Percentiles rank a stretch among this genome's conserved stretches.
phyloP scores from a whole-genome alignment of 2,797 vertebrate species.

The Mormyrops boulengeri region DNA sequence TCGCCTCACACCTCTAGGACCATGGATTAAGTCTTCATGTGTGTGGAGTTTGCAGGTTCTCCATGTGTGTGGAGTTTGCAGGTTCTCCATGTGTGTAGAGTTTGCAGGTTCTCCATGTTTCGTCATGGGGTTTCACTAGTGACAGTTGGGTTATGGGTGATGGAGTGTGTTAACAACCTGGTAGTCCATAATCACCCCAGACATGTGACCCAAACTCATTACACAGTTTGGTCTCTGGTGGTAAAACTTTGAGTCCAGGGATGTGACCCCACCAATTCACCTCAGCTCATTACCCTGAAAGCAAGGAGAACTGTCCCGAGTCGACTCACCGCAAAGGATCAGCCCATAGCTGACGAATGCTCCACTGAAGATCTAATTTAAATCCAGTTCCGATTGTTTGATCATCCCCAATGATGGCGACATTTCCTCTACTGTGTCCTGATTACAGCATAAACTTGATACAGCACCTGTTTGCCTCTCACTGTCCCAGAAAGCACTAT shows the following conservation, averaged over 20 bases:
- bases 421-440: not conserved
- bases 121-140: not conserved
- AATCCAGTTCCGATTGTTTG: not conserved
- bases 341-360: not conserved
- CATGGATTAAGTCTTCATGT: not conserved
- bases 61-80: not conserved
- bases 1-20: not conserved
- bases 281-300: not conserved
- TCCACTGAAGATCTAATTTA: not conserved
- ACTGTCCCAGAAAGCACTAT: constrained; percentile 28
- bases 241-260: not conserved
- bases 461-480: constrained; percentile 17
- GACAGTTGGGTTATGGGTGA: not conserved
- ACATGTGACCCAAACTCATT: not conserved
- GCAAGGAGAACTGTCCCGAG: not conserved
- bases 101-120: not conserved
- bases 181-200: not conserved
- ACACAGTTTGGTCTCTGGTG: not conserved
- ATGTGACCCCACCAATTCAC: not conserved
- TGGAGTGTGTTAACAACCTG: not conserved
- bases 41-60: not conserved
- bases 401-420: not conserved
- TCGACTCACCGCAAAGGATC: not conserved
- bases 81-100: not conserved
- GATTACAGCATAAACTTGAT: not conserved